Evolutionary conservation across 1,140 invertebrate species (phyloP).

Genomic region (Eriocheir sinensis): DNA sequence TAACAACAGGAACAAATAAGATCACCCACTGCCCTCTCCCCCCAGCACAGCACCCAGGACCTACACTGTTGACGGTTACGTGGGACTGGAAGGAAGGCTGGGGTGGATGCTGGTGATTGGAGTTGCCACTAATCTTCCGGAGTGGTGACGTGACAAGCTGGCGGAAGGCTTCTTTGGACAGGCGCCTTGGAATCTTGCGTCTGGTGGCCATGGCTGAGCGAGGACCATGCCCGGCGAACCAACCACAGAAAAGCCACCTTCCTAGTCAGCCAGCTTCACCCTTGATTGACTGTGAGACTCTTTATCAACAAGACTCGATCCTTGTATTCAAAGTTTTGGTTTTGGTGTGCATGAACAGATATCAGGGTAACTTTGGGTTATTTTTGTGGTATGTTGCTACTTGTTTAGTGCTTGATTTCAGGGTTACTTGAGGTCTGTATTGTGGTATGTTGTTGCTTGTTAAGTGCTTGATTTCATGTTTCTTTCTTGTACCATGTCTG

Average conservation of each 20-base stretch:
- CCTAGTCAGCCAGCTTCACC: not conserved
- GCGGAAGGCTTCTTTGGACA: constrained; percentile 65
- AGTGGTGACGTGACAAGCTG: not conserved
- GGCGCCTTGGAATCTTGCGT: not conserved
- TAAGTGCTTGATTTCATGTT: too few species aligned
- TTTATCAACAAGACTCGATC: not conserved
- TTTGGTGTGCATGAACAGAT: too few species aligned
- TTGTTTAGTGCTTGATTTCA: too few species aligned
- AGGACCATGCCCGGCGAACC: not conserved
- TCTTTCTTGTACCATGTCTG: too few species aligned
- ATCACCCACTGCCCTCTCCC: not conserved
- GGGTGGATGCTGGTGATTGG: too few species aligned
- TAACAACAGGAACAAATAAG: not conserved
- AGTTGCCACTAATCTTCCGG: not conserved
- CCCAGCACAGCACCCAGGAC: not conserved
- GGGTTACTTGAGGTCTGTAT: too few species aligned
- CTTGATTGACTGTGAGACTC: not conserved
- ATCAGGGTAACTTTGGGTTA: too few species aligned
- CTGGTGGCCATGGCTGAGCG: constrained; percentile 46
- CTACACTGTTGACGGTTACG: not conserved
- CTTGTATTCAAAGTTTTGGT: too few species aligned
- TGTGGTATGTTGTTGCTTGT: too few species aligned
- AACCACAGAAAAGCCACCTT: not conserved
- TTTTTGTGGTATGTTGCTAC: too few species aligned
- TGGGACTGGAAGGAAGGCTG: not conserved